phyloP scores from a whole-genome alignment of 2,797 vertebrate genomes.

The Karalla daura region DNA sequence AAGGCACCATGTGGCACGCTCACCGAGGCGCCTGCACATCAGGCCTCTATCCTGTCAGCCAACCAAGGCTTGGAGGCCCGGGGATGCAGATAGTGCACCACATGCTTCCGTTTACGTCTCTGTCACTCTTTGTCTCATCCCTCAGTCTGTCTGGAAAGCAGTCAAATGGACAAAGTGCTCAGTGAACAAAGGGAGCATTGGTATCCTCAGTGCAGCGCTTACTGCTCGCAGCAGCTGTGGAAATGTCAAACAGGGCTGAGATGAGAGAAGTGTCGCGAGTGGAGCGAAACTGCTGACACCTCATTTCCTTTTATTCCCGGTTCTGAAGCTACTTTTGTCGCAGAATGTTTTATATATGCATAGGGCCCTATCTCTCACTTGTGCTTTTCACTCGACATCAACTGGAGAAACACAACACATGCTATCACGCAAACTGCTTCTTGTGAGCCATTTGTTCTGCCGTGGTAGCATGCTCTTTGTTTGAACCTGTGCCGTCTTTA shows the following conservation, averaged over 20 bases:
- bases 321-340: conserved; percentile 82
- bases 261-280: conserved; percentile 77
- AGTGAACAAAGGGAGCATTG: conserved; percentile 67
- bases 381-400: conserved; percentile 69
- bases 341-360: conserved; percentile 78
- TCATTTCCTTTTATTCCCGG: conserved; percentile 79
- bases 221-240: conserved; percentile 73
- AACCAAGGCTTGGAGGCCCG: conserved; percentile 54
- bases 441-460: conserved; percentile 81
- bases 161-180: conserved; percentile 74
- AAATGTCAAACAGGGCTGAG: conserved; percentile 78
- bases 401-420: conserved; percentile 73
- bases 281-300: conserved; percentile 83
- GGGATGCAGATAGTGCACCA: conserved; percentile 68
- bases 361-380: conserved; percentile 74
- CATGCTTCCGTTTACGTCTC: conserved; percentile 76
- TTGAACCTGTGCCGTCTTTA: conserved; percentile 71
- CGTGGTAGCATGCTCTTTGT: conserved; percentile 73
- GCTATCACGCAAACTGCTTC: conserved; percentile 75
- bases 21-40: conserved; percentile 56
- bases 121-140: conserved; percentile 72
- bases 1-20: conserved; percentile 71
- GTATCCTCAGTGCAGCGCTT: conserved; percentile 63
- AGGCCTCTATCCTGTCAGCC: conserved; percentile 60
- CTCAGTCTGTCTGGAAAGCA: conserved; percentile 58